A percentile compares a stretch with the other conserved stretches of the same genome.
phyloP scores from a whole-genome alignment of 2,888 invertebrate species.

The Stramonita haemastoma region DNA sequence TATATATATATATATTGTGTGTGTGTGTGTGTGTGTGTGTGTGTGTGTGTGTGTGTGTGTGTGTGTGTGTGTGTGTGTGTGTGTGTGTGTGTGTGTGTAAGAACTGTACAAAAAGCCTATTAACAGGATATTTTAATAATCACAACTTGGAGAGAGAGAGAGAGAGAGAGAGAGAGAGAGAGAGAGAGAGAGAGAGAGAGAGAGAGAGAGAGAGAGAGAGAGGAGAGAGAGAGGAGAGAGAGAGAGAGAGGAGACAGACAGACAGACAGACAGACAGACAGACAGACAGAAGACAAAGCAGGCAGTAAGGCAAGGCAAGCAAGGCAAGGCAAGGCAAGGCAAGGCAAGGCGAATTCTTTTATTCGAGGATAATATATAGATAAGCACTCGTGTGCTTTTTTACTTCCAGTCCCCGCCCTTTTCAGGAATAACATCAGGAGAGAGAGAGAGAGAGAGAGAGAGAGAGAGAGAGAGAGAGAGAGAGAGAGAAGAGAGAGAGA shows the following conservation, averaged over 20 bases:
- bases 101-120: neutral
- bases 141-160: neutral
- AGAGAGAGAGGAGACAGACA: neutral
- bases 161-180: constrained; percentile 17
- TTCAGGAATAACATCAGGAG: too few relatives aligned
- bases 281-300: neutral
- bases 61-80: neutral
- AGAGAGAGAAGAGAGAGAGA: neutral
- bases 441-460: neutral
- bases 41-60: neutral
- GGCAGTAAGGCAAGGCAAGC: too few relatives aligned
- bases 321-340: too few relatives aligned
- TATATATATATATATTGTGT: too few relatives aligned
- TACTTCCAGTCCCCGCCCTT: too few relatives aligned
- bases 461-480: neutral
- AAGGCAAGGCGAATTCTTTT: too few relatives aligned
- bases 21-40: too few relatives aligned
- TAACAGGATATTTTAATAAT: too few relatives aligned
- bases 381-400: too few relatives aligned
- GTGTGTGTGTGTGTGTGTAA: neutral
- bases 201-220: neutral
- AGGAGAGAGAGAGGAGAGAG: too few relatives aligned
- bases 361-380: too few relatives aligned
- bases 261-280: neutral
- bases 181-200: neutral